phyloP scores from a whole-genome alignment of 2,888 invertebrate species.

The Agrotis clavis region DNA sequence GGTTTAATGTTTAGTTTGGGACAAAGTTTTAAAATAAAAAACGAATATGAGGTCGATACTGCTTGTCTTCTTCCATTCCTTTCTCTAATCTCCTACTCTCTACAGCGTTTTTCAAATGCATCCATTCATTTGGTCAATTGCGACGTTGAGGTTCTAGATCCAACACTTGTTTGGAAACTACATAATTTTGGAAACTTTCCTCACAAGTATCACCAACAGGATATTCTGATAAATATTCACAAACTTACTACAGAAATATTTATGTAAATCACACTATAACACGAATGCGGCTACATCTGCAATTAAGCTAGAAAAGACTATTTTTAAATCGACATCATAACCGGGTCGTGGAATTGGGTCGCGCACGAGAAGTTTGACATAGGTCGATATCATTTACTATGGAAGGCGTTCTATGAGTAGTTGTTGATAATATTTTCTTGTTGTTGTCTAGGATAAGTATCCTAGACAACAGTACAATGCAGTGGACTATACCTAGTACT shows the following conservation, averaged over 20 bases:
- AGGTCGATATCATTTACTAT: conserved; percentile 64
- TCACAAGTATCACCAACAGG: background rate
- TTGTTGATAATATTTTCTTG: background rate
- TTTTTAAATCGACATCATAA: conserved; percentile 53
- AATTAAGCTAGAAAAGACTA: conserved; percentile 27
- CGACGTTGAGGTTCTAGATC: no score
- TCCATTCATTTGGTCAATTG: no score
- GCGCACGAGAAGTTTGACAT: conserved; percentile 56
- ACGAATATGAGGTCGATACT: no score
- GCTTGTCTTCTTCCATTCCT: background rate
- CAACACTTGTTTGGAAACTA: no score
- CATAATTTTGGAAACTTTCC: background rate
- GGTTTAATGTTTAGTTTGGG: no score
- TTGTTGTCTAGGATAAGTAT: conserved; percentile 1
- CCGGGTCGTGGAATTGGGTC: conserved; percentile 69
- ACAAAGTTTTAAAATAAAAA: no score
- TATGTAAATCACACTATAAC: background rate
- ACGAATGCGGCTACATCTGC: conserved; percentile 25
- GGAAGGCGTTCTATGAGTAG: conserved; percentile 19
- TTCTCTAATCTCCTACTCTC: background rate
- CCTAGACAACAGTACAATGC: background rate
- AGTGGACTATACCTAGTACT: no score
- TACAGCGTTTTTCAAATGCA: background rate
- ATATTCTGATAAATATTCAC: background rate
- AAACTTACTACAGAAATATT: background rate